Evolutionary conservation across 2,888 invertebrate species (phyloP), one percentile per base, ranked within the genome.

Genomic region (Melangyna quadrimaculata): DNA sequence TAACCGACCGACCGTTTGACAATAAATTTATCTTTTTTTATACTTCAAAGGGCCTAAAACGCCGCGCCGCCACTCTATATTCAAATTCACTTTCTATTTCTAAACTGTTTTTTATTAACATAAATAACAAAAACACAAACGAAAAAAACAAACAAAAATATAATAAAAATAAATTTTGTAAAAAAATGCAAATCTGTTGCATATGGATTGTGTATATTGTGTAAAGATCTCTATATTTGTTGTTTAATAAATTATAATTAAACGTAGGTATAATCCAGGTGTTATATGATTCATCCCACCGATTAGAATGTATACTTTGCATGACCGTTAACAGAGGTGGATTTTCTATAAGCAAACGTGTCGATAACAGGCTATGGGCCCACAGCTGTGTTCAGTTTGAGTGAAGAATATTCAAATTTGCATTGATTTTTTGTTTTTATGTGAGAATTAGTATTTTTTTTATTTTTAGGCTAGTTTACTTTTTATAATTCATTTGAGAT

Each of bases 21-120:
- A 65, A 37, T 59, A 22, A 65, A 37, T 59, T 37, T 59, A 32
- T 55, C 9, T 59, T 8, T 59, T 8, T 57, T 7, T 12, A 17
- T n/a, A 51, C 22, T 67, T 67, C 35, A 67, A 67, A 67, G 67
- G 67, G 67, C 51, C 35, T 24, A n/a, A 35, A 32, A 6, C n/a
- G n/a, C n/a, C n/a, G n/a, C n/a, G 14, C 65, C 45, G 63, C n/a
- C n/a, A 43, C 43, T 17, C 2, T 40, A 10, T 32, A 14, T 45
- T 12, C 2, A 19, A 51, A 35, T 35, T 67, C 35, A 67, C 67
- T 67, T 67, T 67, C 67, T 67, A 67, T 67, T 67, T 67, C n/a
- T n/a, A 19, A 65, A 45, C 19, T 0, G 48, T n/a, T 22, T 40
- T 43, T 9, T 19, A 22, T 59, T 22, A 19, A 22, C 19, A 59